Evolutionary conservation across 2,113 vertebrate species (phyloP).

Genomic region (Petrocephalus zakoni): DNA sequence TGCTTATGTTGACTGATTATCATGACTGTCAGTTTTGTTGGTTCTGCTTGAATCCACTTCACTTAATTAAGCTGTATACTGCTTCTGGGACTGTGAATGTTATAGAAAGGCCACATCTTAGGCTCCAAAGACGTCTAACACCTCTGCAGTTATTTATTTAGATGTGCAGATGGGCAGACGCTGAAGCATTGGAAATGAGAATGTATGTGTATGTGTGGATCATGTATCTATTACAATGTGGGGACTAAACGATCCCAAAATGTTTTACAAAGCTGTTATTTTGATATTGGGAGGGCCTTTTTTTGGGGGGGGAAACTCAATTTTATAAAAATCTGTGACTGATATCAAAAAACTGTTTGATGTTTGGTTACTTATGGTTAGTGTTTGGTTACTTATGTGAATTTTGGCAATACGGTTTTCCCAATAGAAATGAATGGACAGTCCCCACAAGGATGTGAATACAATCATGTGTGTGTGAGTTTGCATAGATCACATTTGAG

Average conservation of each 20-base stretch:
- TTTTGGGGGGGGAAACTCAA: no score
- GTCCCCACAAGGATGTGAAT: no score
- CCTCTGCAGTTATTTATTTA: not conserved
- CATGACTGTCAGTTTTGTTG: slow-evolving; percentile 18
- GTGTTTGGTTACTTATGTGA: not conserved
- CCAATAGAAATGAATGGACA: no score
- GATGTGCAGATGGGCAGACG: not conserved
- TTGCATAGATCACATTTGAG: no score
- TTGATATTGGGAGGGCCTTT: no score
- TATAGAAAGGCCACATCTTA: not conserved
- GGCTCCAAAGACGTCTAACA: not conserved
- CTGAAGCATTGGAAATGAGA: not conserved
- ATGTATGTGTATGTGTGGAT: not conserved
- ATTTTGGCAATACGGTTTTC: no score
- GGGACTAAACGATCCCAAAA: no score
- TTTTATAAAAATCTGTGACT: no score
- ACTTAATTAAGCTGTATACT: slow-evolving; percentile 19
- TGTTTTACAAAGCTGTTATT: no score
- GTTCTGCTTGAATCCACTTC: slow-evolving; percentile 24
- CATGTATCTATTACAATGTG: no score
- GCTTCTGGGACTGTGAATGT: slow-evolving; percentile 19
- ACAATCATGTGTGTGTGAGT: no score
- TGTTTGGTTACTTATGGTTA: not conserved
- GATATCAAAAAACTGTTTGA: no score
- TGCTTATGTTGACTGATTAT: slow-evolving; percentile 24